Conservation (phyloP, 2,113 vertebrate genomes). For the Gymnarchus niloticus region DNA sequence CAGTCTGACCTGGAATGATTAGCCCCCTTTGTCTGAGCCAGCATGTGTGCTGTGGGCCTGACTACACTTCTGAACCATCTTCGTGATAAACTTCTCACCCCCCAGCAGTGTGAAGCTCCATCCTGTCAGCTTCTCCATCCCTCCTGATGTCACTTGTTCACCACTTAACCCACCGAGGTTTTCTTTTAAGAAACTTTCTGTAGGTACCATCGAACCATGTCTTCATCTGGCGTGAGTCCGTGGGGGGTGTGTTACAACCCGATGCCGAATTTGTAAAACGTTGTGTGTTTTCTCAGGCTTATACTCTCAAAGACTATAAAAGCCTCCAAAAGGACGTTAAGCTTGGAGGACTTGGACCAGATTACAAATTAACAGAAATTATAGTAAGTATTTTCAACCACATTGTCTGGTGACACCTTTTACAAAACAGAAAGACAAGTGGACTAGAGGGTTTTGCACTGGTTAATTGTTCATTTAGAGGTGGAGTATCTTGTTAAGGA, state of each 20-base stretch:
- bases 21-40: conserved; percentile 51
- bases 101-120: conserved; percentile 46
- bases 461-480: background rate
- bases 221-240: background rate
- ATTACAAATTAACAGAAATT: conserved; percentile 63
- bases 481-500: background rate
- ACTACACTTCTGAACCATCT: conserved; percentile 55
- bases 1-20: conserved; percentile 65
- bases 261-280: conserved; percentile 5
- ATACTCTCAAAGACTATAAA: conserved; percentile 59
- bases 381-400: conserved; percentile 64
- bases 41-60: conserved; percentile 55
- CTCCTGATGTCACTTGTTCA: background rate
- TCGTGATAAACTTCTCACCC: conserved; percentile 54
- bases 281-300: conserved; percentile 45
- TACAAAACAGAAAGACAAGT: background rate
- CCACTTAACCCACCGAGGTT: background rate
- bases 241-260: too few relatives aligned
- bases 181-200: background rate
- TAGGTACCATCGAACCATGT: background rate
- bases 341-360: conserved; percentile 77
- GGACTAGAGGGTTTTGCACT: background rate
- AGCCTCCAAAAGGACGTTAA: conserved; percentile 57
- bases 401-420: too few relatives aligned
- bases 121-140: background rate